Conservation (phyloP, 2,113 vertebrate species). For the Sebastes schlegelii region DNA sequence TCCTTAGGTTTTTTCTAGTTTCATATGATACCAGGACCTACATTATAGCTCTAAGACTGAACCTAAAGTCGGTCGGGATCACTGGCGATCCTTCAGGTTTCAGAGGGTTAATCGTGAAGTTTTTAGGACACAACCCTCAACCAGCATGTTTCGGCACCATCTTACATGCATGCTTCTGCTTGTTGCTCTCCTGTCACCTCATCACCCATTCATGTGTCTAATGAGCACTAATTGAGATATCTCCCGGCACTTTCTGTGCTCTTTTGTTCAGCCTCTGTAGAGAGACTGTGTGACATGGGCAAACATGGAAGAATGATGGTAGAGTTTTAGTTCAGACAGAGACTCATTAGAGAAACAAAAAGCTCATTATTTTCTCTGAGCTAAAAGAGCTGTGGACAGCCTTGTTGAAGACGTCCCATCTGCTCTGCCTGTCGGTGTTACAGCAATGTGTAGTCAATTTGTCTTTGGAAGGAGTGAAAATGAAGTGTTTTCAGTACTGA, state of each 20-base stretch:
- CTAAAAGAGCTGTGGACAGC: constrained; percentile 16
- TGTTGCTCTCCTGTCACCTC: constrained; percentile 35
- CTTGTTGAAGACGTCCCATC: constrained; percentile 9
- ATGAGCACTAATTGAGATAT: constrained; percentile 70
- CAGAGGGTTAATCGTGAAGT: too few species aligned
- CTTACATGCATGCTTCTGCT: not conserved
- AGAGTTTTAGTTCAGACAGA: constrained; percentile 20
- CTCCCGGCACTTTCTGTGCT: constrained; percentile 14
- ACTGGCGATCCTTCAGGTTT: too few species aligned
- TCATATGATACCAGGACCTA: too few species aligned
- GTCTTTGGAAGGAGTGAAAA: rapidly evolving
- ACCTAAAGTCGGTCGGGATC: too few species aligned
- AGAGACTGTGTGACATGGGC: constrained; percentile 5
- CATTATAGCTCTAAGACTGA: too few species aligned
- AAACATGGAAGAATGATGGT: constrained; percentile 19
- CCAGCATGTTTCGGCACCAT: not conserved
- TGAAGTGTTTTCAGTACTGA: not conserved
- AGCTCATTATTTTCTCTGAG: constrained; percentile 48
- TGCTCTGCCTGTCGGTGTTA: not conserved
- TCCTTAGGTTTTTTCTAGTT: too few species aligned
- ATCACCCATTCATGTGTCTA: constrained; percentile 68
- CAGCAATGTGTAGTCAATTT: not conserved
- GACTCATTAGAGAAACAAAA: constrained; percentile 74
- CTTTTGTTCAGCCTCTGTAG: constrained; percentile 47
- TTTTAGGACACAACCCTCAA: not conserved